Evolutionary conservation across 1,140 invertebrate genomes (phyloP), one percentile per base, ranked within the genome.

Genomic region (Campodea augens): DNA sequence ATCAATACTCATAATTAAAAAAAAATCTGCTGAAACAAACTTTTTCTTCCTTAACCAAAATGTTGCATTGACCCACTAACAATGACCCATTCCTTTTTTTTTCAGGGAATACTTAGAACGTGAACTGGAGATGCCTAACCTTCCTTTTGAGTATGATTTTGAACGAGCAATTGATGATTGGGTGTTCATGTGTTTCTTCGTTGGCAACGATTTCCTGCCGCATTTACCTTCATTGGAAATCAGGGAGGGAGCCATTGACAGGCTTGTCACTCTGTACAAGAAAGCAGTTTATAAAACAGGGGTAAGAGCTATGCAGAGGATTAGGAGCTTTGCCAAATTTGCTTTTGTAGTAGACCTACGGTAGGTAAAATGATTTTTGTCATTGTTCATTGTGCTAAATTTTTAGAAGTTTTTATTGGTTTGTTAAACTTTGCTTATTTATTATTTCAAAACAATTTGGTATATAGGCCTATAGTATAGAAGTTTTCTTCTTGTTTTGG

Each of bases 141-240:
- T 98, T 13, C 90, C 92, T 1, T 98, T 98, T 60, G 64, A 73
- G 38, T 89, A 86, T 59, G 80, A 86, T 53, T 87, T 89, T 58
- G 86, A 96, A 57, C 65, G 89, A 48, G 88, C 77, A 1, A 59
- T 96, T 2, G 96, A 99, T 63, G 96, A 99, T 66, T 99, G 95
- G 93, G 93, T 98, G 1, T 98, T 99, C 60, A 97, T 99, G 90
- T 98, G 96, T 65, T 99, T 99, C 67, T 99, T 99, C 68, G 96
- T 99, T 45, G 96, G 96, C 36, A 99, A 99, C 66, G 96, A 99
- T 69, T 99, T 99, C 62, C 63, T 99, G 51, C 96, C 96, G 13
- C 96, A 99, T 72, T 69, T 99, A 45, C 96, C 96, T 13, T 97
- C 91, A 20, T 65, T 99, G 47, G 95, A 99, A 71, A 99, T 99